Percentiles rank a stretch among this genome's conserved stretches.
Evolutionary conservation across 2,113 vertebrate genomes (phyloP).

Genomic region (Paramormyrops kingsleyae): DNA sequence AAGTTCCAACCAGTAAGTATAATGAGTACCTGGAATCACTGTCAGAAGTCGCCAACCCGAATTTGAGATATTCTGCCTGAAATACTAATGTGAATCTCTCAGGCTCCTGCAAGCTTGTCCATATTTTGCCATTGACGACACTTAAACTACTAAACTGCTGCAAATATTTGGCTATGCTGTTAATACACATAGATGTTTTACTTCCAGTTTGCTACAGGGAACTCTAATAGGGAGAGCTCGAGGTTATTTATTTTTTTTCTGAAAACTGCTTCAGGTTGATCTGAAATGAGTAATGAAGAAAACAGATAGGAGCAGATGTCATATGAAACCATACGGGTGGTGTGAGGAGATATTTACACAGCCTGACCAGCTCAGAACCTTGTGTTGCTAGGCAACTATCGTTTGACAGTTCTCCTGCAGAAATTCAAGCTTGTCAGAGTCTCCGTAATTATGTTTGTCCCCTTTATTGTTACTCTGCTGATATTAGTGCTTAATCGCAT

Average conservation of each 20-base stretch:
- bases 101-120: not conserved
- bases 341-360: slow-evolving; percentile 31
- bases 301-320: not conserved
- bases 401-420: slow-evolving; percentile 19
- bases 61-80: not conserved
- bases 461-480: not conserved
- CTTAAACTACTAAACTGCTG: not conserved
- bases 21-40: not conserved
- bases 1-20: not conserved
- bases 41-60: not conserved
- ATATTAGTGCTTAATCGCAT: not conserved
- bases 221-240: not conserved
- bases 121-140: not conserved
- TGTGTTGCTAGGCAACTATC: slow-evolving; percentile 34
- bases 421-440: slow-evolving; percentile 14
- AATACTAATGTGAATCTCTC: not conserved
- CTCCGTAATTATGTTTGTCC: slow-evolving; percentile 7
- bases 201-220: not conserved
- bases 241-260: not conserved
- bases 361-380: slow-evolving; percentile 22
- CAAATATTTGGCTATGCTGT: not conserved
- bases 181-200: not conserved
- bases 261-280: not conserved
- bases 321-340: slow-evolving; percentile 2
- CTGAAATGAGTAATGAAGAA: slow-evolving; percentile 14